phyloP scores from a whole-genome alignment of 2,888 invertebrate genomes.

The Yponomeuta sedellus region DNA sequence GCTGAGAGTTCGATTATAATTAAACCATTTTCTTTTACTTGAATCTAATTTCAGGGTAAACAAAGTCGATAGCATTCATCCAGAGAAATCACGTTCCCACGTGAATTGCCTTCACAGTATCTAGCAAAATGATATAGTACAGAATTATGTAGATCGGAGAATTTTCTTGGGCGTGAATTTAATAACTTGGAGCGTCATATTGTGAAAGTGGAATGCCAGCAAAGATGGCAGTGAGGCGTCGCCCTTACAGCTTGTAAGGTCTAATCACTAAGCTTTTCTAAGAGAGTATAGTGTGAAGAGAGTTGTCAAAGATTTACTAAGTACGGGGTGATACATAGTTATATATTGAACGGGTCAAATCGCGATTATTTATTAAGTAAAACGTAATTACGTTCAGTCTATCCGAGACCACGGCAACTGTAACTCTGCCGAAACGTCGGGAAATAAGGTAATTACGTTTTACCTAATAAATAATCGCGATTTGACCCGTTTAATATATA shows the following conservation, averaged over 20 bases:
- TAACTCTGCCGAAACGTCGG: no score
- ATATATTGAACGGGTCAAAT: no score
- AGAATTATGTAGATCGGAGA: constrained; percentile 19
- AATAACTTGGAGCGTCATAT: constrained; percentile 16
- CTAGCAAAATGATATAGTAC: constrained; percentile 15
- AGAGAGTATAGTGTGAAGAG: neutral
- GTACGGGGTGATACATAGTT: neutral
- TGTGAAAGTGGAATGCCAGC: constrained; percentile 18
- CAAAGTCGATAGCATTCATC: neutral
- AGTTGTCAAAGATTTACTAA: neutral
- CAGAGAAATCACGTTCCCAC: constrained; percentile 10
- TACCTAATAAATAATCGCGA: no score
- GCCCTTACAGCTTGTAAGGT: neutral
- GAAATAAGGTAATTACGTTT: no score
- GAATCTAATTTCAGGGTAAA: neutral
- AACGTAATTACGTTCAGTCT: no score
- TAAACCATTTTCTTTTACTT: no score
- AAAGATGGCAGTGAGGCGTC: constrained; percentile 5
- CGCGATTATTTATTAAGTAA: no score
- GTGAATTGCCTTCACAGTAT: constrained; percentile 6
- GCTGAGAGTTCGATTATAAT: no score
- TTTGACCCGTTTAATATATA: no score
- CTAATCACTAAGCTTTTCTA: neutral
- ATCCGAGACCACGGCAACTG: no score
- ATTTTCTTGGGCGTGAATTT: constrained; percentile 21